A percentile compares a stretch with the other conserved stretches of the same genome.
Conservation (phyloP, 2,888 invertebrate genomes). For the Lycaena phlaeas region DNA sequence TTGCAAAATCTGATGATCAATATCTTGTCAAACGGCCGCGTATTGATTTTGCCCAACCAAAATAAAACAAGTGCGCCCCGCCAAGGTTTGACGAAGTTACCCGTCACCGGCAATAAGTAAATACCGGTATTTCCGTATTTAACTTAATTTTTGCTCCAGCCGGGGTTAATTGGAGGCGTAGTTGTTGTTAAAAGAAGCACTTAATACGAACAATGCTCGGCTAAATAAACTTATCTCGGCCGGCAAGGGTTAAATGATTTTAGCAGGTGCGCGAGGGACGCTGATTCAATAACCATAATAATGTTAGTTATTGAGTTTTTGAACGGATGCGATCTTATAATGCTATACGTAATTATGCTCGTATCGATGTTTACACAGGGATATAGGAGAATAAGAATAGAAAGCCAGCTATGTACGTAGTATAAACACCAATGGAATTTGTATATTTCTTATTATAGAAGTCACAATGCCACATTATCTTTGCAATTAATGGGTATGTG, state of each 20-base stretch:
- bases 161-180: slow-evolving; percentile 57
- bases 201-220: slow-evolving; percentile 29
- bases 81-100: slow-evolving; percentile 51
- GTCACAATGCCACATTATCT: no score
- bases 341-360: no score
- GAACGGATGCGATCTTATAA: no score
- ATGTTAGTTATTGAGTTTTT: slow-evolving; percentile 62
- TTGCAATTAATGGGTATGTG: no score
- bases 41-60: slow-evolving; percentile 4
- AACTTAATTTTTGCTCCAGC: slow-evolving; percentile 72
- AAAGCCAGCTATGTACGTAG: no score
- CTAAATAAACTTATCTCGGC: slow-evolving; percentile 67
- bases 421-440: no score
- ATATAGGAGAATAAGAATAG: no score
- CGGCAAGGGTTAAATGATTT: slow-evolving; percentile 69
- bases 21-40: no score
- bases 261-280: slow-evolving; percentile 46
- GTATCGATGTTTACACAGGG: no score
- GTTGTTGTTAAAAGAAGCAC: slow-evolving; percentile 68
- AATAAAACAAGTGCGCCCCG: slow-evolving; percentile 22
- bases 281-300: slow-evolving; percentile 64
- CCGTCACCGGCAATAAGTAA: slow-evolving; percentile 57
- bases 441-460: no score
- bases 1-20: no score
- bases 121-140: slow-evolving; percentile 61